A percentile compares a stretch with the other conserved stretches of the same genome.
phyloP scores from a whole-genome alignment of 1,140 invertebrate species.

The Trichoplusia ni region DNA sequence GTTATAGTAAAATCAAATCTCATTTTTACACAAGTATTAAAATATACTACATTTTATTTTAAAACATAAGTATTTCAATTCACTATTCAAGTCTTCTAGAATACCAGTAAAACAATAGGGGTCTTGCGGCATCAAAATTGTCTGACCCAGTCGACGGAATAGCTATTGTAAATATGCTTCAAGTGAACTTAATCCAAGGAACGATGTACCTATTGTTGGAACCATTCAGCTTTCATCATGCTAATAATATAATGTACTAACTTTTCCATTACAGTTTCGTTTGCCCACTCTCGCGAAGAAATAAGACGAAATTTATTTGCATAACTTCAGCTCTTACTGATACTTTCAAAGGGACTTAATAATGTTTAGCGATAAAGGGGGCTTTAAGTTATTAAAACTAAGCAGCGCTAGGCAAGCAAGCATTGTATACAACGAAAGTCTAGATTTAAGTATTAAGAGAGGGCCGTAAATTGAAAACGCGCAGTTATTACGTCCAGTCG shows the following conservation, averaged over 20 bases:
- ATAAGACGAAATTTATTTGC: slow-evolving; percentile 11
- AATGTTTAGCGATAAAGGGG: background rate
- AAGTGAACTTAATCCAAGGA: background rate
- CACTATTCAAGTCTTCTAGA: no score
- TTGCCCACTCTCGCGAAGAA: background rate
- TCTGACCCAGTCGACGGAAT: no score
- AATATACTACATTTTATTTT: no score
- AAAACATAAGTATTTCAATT: no score
- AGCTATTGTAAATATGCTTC: background rate
- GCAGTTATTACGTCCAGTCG: slow-evolving; percentile 12
- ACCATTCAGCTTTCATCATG: slow-evolving; percentile 10
- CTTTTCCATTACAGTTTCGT: slow-evolving; percentile 14
- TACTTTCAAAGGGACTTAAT: slow-evolving; percentile 5
- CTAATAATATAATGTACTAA: background rate
- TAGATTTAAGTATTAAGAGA: slow-evolving; percentile 15
- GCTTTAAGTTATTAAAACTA: slow-evolving; percentile 1
- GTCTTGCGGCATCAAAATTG: no score
- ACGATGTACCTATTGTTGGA: background rate
- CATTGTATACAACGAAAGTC: slow-evolving; percentile 15
- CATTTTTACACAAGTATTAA: no score
- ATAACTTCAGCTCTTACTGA: background rate
- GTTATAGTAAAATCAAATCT: no score
- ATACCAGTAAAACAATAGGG: no score
- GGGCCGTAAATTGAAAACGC: background rate
- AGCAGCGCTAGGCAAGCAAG: background rate